phyloP scores from a whole-genome alignment of 2,113 vertebrate species.

The Heloderma charlesbogerti region DNA sequence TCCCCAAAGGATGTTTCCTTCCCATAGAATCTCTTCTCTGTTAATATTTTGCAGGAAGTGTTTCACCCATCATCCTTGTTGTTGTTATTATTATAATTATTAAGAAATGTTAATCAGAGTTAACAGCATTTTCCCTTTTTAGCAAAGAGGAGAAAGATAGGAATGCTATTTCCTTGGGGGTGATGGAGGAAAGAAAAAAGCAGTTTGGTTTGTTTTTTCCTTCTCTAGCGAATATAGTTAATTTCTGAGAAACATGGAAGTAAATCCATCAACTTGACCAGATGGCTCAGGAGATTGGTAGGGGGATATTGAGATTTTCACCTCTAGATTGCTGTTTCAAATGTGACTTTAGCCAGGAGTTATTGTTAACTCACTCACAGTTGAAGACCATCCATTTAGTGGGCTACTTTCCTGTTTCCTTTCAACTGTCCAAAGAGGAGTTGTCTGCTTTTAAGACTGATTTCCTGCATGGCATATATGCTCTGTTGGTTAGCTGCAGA shows the following conservation, averaged over 20 bases:
- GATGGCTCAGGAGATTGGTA: conserved; percentile 53
- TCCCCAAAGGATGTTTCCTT: conserved; percentile 47
- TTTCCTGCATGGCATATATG: not conserved
- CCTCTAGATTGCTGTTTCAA: conserved; percentile 52
- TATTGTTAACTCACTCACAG: conserved; percentile 57
- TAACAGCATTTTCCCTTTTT: conserved; percentile 54
- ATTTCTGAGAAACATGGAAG: conserved; percentile 61
- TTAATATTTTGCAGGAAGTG: conserved; percentile 54
- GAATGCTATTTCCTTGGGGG: conserved; percentile 41
- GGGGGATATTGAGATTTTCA: conserved; percentile 53
- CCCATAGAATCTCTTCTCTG: conserved; percentile 54
- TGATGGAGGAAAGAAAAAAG: not conserved
- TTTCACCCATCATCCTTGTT: conserved; percentile 21
- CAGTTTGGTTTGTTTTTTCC: conserved; percentile 41
- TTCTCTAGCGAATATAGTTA: conserved; percentile 56
- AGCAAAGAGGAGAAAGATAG: conserved; percentile 23
- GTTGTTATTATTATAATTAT: conserved; percentile 23
- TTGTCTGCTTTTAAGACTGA: conserved; percentile 7
- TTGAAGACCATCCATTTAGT: conserved; percentile 36
- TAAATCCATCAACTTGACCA: conserved; percentile 59
- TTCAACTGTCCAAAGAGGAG: not conserved
- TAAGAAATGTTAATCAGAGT: conserved; percentile 68
- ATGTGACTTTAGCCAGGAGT: conserved; percentile 9
- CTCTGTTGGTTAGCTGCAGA: not conserved
- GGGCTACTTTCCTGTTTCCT: conserved; percentile 27